A percentile compares a stretch with the other conserved stretches of the same genome.
Evolutionary conservation across 2,888 invertebrate genomes (phyloP).

Genomic region (Drosophila mercatorum): DNA sequence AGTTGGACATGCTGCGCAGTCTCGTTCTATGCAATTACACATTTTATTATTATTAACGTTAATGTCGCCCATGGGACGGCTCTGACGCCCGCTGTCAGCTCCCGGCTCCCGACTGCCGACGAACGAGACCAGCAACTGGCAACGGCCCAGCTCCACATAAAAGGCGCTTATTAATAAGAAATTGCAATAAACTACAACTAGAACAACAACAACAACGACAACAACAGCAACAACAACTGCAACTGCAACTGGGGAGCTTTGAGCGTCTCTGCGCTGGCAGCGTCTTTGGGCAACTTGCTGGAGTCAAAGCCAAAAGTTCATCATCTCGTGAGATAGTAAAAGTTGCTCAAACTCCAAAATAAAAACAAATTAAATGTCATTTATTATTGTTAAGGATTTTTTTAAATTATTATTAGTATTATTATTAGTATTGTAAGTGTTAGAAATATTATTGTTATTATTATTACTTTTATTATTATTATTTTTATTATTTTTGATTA

Average conservation of each 20-base stretch:
- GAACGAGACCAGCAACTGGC: conserved; percentile 3
- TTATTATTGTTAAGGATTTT: not conserved
- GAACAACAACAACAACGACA: conserved; percentile 21
- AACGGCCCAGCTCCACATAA: conserved; percentile 53
- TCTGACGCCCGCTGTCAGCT: conserved; percentile 51
- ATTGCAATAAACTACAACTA: conserved; percentile 66
- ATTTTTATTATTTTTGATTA: no score
- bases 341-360: conserved; percentile 6
- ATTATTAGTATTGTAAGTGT: no score
- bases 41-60: conserved; percentile 77
- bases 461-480: no score
- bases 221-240: conserved; percentile 19
- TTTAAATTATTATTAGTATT: no score
- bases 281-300: conserved; percentile 19
- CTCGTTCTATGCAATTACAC: conserved; percentile 70
- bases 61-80: conserved; percentile 74
- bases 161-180: conserved; percentile 75
- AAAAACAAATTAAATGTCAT: not conserved
- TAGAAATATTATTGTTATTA: no score
- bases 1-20: conserved; percentile 43
- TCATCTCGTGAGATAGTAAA: not conserved
- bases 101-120: conserved; percentile 21
- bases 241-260: not conserved
- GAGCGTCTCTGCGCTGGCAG: not conserved
- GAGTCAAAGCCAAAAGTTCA: conserved; percentile 11